A percentile compares a stretch with the other conserved stretches of the same genome.
phyloP scores from a whole-genome alignment of 2,113 vertebrate species.

The Nannospalax galili region DNA sequence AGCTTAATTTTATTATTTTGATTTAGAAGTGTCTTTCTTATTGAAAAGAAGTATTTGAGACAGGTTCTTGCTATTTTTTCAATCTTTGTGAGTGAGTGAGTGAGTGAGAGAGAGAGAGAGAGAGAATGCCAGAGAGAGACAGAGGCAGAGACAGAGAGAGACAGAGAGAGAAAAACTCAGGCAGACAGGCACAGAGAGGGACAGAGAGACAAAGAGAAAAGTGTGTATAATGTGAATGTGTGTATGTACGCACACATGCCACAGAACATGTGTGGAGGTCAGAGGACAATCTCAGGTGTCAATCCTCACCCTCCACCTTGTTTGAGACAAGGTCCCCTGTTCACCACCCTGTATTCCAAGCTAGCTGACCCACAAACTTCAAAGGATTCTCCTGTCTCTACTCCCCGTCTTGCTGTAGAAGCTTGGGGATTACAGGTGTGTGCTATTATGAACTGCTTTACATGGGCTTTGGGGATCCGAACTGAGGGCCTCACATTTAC shows the following conservation, averaged over 20 bases:
- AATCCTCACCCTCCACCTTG: neutral
- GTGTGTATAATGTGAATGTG: no score
- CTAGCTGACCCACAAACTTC: neutral
- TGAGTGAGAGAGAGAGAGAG: neutral
- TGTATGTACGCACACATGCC: no score
- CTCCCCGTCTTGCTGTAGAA: neutral
- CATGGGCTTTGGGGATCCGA: no score
- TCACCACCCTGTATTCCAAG: neutral
- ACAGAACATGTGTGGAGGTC: neutral
- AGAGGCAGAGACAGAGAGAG: neutral
- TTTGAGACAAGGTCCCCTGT: no score
- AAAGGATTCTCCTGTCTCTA: neutral
- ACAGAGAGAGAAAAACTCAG: neutral
- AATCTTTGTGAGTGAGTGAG: neutral
- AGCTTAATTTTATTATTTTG: conserved; percentile 41
- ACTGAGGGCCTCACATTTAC: no score
- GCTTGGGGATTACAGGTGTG: neutral
- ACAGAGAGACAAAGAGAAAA: neutral
- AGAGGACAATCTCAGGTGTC: neutral
- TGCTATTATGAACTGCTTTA: no score
- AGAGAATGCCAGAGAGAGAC: neutral
- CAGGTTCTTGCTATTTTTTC: neutral
- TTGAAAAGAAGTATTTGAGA: neutral
- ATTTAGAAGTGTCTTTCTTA: neutral
- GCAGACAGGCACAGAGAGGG: neutral